Conservation (phyloP, 2,888 invertebrate genomes). For the Ochlodes sylvanus region DNA sequence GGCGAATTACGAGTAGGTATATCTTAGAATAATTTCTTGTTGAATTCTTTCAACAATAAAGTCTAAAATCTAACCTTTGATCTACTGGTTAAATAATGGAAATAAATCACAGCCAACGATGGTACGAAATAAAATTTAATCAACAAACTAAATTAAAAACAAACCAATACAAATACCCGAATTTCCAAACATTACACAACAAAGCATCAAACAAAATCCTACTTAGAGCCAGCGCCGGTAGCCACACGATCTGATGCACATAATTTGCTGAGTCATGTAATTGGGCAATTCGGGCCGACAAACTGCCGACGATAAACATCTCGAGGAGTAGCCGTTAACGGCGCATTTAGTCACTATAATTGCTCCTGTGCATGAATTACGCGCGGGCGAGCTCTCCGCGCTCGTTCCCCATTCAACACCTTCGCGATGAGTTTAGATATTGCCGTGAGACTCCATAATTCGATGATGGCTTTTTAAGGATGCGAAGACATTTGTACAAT, state of each 20-base stretch:
- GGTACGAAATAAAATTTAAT: too few species aligned
- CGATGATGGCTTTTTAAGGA: neutral
- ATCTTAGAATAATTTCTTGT: too few species aligned
- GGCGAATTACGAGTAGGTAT: too few species aligned
- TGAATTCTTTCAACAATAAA: too few species aligned
- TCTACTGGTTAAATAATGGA: too few species aligned
- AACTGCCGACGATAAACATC: slow-evolving; percentile 58
- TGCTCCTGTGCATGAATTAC: slow-evolving; percentile 48
- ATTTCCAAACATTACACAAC: too few species aligned
- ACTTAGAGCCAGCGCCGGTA: slow-evolving; percentile 2
- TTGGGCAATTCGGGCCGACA: slow-evolving; percentile 57
- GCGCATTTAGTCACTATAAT: slow-evolving; percentile 61
- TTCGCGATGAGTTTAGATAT: slow-evolving; percentile 13
- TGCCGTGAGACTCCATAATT: slow-evolving; percentile 12
- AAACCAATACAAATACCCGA: too few species aligned
- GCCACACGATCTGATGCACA: slow-evolving; percentile 37
- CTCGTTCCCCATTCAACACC: slow-evolving; percentile 12
- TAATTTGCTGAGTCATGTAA: slow-evolving; percentile 51
- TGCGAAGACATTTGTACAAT: neutral
- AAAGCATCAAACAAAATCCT: neutral
- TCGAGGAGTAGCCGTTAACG: slow-evolving; percentile 56
- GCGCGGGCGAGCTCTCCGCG: slow-evolving; percentile 20
- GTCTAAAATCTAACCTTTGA: too few species aligned
- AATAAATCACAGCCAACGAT: slow-evolving; percentile 1
- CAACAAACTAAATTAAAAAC: too few species aligned